Percentiles rank a stretch among this genome's conserved stretches.
These are phyloP conservation scores for Smutsia gigantea DNA, from an alignment of 2,797 vertebrate species.

Conservation along the genomic window DNA sequence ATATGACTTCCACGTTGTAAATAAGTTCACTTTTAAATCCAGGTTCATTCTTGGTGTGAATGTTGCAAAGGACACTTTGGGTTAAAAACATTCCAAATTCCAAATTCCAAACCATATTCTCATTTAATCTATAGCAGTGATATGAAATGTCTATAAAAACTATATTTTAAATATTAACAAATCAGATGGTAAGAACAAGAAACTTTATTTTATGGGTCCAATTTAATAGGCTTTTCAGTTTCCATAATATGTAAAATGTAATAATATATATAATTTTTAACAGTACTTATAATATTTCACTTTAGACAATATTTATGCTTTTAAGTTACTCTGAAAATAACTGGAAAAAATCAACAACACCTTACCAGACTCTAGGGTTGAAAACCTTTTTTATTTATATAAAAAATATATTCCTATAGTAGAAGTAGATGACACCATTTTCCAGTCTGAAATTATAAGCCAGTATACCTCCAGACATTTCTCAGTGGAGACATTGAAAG, in stretches of 20 bases:
- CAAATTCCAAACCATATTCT: background rate
- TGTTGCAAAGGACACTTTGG: background rate
- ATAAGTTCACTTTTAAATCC: constrained; percentile 27
- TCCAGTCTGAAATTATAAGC: constrained; percentile 31
- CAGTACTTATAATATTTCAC: background rate
- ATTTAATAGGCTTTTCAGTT: background rate
- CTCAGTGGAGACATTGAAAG: background rate
- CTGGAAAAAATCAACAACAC: background rate
- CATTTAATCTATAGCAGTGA: background rate
- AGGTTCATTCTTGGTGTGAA: background rate
- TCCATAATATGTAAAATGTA: background rate
- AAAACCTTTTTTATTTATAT: background rate
- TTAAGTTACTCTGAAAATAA: constrained; percentile 18
- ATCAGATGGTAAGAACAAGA: constrained; percentile 22
- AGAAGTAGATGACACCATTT: background rate
- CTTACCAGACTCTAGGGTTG: background rate
- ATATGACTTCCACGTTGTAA: background rate
- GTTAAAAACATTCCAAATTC: constrained; percentile 11
- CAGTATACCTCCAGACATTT: background rate
- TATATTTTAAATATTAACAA: constrained; percentile 34
- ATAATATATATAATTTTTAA: background rate
- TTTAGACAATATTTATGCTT: constrained; percentile 17
- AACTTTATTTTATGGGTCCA: background rate
- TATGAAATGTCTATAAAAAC: background rate
- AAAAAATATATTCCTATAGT: background rate